Conservation (phyloP, 2,113 vertebrate genomes). For the Cygnus buccinator region DNA sequence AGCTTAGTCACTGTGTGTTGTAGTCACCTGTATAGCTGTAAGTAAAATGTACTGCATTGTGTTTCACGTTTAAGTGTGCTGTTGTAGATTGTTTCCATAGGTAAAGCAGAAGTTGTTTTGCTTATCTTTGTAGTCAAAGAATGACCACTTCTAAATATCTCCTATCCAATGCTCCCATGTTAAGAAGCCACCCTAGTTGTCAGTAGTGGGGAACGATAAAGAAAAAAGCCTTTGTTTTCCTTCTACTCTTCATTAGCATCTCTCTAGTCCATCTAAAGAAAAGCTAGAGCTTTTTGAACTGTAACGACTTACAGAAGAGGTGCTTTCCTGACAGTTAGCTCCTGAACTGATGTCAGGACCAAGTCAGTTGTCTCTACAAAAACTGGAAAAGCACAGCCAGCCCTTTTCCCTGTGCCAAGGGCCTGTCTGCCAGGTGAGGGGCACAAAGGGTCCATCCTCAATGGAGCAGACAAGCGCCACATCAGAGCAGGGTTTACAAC, state of each 20-base stretch:
- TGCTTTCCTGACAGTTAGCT: background rate
- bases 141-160: background rate
- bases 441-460: rapidly evolving
- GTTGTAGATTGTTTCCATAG: background rate
- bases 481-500: background rate
- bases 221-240: background rate
- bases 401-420: background rate
- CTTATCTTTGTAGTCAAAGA: background rate
- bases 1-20: background rate
- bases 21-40: background rate
- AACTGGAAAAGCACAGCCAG: background rate
- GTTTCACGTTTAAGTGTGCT: background rate
- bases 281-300: background rate
- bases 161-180: rapidly evolving
- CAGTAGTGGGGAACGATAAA: background rate
- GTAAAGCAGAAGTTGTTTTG: background rate
- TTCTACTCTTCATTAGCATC: background rate
- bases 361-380: background rate
- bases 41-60: background rate
- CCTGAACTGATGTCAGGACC: background rate
- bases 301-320: background rate
- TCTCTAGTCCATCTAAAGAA: background rate
- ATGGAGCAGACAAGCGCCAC: rapidly evolving
- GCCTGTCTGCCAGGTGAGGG: background rate
- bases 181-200: background rate